Base-by-base conservation (phyloP, 2,113 vertebrate species). In the Lipophrys pholis region DNA sequence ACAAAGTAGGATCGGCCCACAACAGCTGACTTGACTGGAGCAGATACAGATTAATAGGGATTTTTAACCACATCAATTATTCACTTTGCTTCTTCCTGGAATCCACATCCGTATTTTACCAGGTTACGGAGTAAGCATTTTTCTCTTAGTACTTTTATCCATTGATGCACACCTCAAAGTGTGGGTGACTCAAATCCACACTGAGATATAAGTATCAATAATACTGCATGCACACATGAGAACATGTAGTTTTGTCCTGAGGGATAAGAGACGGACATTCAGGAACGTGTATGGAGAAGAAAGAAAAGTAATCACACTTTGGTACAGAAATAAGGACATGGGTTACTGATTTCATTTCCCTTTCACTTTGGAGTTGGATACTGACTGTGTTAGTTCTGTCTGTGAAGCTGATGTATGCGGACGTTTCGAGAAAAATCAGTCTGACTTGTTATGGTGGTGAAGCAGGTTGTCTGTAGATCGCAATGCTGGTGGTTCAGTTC, bases 1-100 rank as follows among this genome's bases (percentile, higher is more conserved):
- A 78, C 81, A 61, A 87, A 89, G 80, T 78, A 70, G 87, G 90
- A 81, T 17, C 16, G 80, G 66, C 58, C 41, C 10, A 60, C 36
- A 49, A 15, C 8, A 49, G 36, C 30, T 21, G 9, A 21, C 55
- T 46, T 21, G 9, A 21, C 55, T 46, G 9, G 39, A 39, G 40
- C 5, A 71, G 43, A 49, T 59, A 35, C 4, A 3, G 21, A 51
- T 64, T 6, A 40, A 17, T 36, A 30, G 11, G 3, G 1, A 36
- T 39, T 46, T 46, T 36, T 45, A 21, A 7, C 30, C 30, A 3
- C 35, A 50, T 79, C 45, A 81, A 39, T 59, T 59, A 84, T 89
- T 87, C 78, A 89, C 73, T 10, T 30, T 30, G 21, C 21, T 30
- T 30, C 4, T 30, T 30, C 21, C 21, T 30, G 21, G 21, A 30